phyloP scores from a whole-genome alignment of 2,888 invertebrate genomes.

The Drosophila fulvimacula region DNA sequence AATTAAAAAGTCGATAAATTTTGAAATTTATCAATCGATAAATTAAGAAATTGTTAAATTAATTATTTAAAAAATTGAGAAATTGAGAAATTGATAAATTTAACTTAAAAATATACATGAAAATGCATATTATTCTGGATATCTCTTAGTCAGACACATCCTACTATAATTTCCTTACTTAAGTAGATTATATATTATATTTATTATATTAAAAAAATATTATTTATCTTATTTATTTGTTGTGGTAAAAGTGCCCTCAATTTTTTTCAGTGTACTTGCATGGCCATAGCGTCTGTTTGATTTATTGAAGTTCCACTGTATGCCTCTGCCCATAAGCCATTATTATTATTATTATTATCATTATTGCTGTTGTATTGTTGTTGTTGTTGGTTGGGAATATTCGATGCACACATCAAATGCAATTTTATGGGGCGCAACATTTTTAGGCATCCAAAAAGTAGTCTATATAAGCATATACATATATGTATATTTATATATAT shows the following conservation, averaged over 20 bases:
- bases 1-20: no score
- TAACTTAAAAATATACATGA: no score
- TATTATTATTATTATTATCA: background rate
- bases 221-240: background rate
- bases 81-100: no score
- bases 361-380: background rate
- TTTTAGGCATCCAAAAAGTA: constrained; percentile 34
- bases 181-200: background rate
- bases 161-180: background rate
- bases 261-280: background rate
- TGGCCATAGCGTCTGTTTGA: constrained; percentile 26
- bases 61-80: no score
- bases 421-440: constrained; percentile 53
- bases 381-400: constrained; percentile 41
- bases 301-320: constrained; percentile 40
- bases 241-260: accelerated
- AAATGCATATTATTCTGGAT: background rate
- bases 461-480: background rate
- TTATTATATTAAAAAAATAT: background rate
- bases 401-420: constrained; percentile 51
- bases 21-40: no score
- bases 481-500: background rate
- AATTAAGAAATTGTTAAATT: no score
- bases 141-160: background rate
- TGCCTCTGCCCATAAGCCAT: background rate